Conservation (phyloP, 2,888 invertebrate genomes). For the Agrotis clavis region DNA sequence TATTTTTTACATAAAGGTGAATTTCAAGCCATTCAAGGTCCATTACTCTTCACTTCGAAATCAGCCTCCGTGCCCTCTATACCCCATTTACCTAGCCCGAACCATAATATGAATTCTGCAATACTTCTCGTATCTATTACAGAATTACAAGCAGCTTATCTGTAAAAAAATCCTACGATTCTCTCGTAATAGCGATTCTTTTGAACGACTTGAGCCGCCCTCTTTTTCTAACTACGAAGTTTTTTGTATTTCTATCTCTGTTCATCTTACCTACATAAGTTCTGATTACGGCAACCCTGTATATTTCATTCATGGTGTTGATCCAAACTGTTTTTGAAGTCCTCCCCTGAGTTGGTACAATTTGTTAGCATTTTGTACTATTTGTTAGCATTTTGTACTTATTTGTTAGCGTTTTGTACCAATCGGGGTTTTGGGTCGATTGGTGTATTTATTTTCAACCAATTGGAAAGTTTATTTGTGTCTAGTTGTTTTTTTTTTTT, state of each 20-base stretch:
- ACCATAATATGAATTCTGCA: conserved; percentile 59
- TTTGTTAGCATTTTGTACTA: conserved; percentile 68
- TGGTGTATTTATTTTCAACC: conserved; percentile 63
- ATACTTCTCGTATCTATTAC: conserved; percentile 65
- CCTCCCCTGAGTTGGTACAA: conserved; percentile 64
- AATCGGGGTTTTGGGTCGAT: conserved; percentile 62
- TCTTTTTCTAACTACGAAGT: conserved; percentile 42
- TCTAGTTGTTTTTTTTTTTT: conserved; percentile 32
- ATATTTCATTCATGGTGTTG: conserved; percentile 74
- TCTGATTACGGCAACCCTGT: conserved; percentile 64
- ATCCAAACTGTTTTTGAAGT: conserved; percentile 72
- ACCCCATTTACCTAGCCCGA: conserved; percentile 27
- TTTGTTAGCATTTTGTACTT: conserved; percentile 65
- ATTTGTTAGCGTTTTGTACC: conserved; percentile 65
- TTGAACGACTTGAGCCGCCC: conserved; percentile 56
- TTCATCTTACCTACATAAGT: conserved; percentile 59
- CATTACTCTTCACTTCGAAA: conserved; percentile 24
- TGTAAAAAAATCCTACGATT: conserved; percentile 66
- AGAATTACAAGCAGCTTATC: conserved; percentile 72
- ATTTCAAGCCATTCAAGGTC: conserved; percentile 16
- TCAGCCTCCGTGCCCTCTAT: conserved; percentile 24
- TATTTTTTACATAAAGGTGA: not conserved
- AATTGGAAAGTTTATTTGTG: conserved; percentile 53
- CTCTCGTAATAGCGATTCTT: conserved; percentile 63
- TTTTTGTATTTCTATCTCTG: conserved; percentile 51